phyloP scores from a whole-genome alignment of 1,140 invertebrate genomes.

The Drosophila parvula region DNA sequence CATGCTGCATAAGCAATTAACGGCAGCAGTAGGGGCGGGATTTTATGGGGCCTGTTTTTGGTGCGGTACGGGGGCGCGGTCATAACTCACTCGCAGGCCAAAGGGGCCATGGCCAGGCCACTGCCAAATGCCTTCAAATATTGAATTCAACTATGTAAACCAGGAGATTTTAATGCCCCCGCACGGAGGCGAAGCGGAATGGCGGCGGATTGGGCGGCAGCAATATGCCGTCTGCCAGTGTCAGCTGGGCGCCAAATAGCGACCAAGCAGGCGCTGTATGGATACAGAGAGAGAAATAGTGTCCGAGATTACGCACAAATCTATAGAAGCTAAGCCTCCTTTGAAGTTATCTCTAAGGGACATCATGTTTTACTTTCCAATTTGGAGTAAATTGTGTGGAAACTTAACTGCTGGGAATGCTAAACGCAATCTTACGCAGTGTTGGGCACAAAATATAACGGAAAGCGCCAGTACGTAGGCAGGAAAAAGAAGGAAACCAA shows the following conservation, averaged over 20 bases:
- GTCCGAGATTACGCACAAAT: neutral
- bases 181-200: slow-evolving; percentile 7
- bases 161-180: slow-evolving; percentile 30
- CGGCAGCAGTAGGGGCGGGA: slow-evolving; percentile 42
- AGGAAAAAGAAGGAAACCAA: no score
- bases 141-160: slow-evolving; percentile 67
- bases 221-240: slow-evolving; percentile 68
- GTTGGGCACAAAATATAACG: no score
- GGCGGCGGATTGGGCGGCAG: neutral
- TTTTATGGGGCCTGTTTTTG: slow-evolving; percentile 25
- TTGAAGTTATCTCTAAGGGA: neutral
- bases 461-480: no score
- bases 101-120: slow-evolving; percentile 28
- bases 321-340: neutral
- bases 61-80: slow-evolving; percentile 18
- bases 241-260: slow-evolving; percentile 65
- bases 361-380: no score
- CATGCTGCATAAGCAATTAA: slow-evolving; percentile 77
- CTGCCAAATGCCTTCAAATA: slow-evolving; percentile 62
- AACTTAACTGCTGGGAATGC: neutral
- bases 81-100: slow-evolving; percentile 62
- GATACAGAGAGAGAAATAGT: slow-evolving; percentile 1
- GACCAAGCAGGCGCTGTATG: slow-evolving; percentile 39
- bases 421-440: neutral
- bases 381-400: no score